Conservation (phyloP, 2,797 vertebrate genomes). For the Rhincodon typus region DNA sequence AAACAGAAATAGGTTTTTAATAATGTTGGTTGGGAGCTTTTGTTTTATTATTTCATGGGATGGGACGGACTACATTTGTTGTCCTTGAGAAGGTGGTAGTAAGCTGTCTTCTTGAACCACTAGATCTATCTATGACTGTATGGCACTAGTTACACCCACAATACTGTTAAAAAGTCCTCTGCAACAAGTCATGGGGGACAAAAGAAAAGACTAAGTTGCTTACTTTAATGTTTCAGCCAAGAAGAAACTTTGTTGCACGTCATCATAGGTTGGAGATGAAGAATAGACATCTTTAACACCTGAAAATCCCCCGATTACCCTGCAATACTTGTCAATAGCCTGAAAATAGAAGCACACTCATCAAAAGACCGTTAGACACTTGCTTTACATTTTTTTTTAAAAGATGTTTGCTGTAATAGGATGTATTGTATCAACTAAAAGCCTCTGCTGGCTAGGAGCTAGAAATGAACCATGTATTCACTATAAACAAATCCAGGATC, state of each 20-base stretch:
- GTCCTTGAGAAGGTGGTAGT: not conserved
- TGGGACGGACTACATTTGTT: not conserved
- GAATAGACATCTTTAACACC: conserved; percentile 99
- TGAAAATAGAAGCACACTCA: conserved; percentile 47
- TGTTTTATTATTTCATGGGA: not conserved
- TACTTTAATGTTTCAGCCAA: conserved; percentile 97
- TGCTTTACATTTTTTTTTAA: no score
- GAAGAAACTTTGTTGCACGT: conserved; percentile 98
- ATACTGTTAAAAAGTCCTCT: not conserved
- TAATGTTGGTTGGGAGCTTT: not conserved
- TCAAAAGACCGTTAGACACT: not conserved
- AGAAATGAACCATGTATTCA: not conserved
- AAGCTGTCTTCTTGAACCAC: not conserved
- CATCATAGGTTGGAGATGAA: conserved; percentile 83
- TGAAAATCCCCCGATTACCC: conserved; percentile 90
- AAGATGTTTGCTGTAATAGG: not conserved
- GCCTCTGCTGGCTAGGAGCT: not conserved
- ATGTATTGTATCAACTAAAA: not conserved
- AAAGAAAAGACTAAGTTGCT: conserved; percentile 45
- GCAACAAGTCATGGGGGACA: not conserved
- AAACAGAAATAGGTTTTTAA: not conserved
- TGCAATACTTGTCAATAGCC: conserved; percentile 95
- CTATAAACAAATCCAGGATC: not conserved
- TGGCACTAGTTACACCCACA: not conserved
- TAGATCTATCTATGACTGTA: no score